These are phyloP conservation scores for Psittacula echo DNA, from an alignment of 2,797 vertebrate species.

Conservation along the genomic window DNA sequence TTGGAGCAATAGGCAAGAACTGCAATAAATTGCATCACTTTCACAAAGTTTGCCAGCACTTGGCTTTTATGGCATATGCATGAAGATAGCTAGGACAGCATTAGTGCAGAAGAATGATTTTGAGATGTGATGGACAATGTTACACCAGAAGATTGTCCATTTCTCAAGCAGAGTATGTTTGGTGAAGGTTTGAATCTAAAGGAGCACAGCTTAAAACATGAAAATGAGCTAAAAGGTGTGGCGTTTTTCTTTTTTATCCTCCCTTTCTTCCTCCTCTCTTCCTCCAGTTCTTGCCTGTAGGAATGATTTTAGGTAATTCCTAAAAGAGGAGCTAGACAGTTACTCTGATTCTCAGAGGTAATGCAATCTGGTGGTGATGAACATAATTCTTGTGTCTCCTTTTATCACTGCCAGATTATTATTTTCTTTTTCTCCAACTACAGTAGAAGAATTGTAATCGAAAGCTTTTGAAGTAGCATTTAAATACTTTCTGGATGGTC, in stretches of 20 bases:
- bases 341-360: not conserved
- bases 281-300: not conserved
- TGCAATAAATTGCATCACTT: slow-evolving; percentile 62
- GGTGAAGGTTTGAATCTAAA: not conserved
- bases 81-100: not conserved
- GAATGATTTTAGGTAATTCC: not conserved
- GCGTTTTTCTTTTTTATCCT: not conserved
- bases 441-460: not conserved
- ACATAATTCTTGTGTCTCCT: not conserved
- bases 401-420: not conserved
- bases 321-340: not conserved
- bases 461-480: not conserved
- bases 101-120: not conserved
- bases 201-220: not conserved
- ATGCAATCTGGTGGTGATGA: not conserved
- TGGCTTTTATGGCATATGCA: not conserved
- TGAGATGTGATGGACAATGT: not conserved
- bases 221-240: not conserved
- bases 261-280: not conserved
- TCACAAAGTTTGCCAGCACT: not conserved
- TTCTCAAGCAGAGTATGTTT: fast-evolving
- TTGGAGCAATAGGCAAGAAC: slow-evolving; percentile 25
- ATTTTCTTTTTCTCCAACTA: not conserved
- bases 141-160: not conserved
- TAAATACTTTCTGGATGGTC: not conserved